Evolutionary conservation across 2,113 vertebrate species (phyloP), one percentile per base, ranked within the genome.

Genomic region (Mus spicilegus): DNA sequence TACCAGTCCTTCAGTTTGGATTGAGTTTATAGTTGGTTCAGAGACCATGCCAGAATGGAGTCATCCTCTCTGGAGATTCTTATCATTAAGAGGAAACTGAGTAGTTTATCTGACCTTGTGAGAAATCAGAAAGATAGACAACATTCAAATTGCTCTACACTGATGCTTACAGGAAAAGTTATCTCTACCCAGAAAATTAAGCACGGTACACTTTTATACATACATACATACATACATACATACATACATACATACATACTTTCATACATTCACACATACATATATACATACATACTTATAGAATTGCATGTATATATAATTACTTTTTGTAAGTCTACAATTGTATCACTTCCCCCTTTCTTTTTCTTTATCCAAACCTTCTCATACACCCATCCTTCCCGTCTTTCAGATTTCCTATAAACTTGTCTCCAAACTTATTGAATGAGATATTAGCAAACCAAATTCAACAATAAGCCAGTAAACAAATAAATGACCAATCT

Each of bases 401-500:
- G 6, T 61, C 20, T 82, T 82, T 61, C 36, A 82, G 26, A 39
- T 94, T 75, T 78, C 39, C 46, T 90, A 80, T 19, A 54, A 94
- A 69, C 22, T 19, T 67, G 12, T 33, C 0, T 92, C 26, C 33
- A 95, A 81, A 82, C 13, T 85, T 90, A n/a, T 51, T 77, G 51
- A 78, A 82, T 30, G 87, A 87, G 24, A 84, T 87, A 78, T 85
- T 84, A 80, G 30, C 39, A 80, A 94, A 36, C 16, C 5, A 91
- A 90, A 82, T 72, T 96, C 67, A 82, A 36, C n/a, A 84, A 39
- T 36, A 63, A 84, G 39, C 13, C 46, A 82, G 36, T 42, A 63
- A 76, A 90, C 20, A 90, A 92, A 65, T 24, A 85, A 80, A 73
- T 10, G 12, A 33, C 8, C 51, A 88, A 91, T 95, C 75, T 92